Percentiles rank a stretch among this genome's conserved stretches.
Evolutionary conservation across 2,113 vertebrate genomes (phyloP).

Genomic region (Nesoenas mayeri): DNA sequence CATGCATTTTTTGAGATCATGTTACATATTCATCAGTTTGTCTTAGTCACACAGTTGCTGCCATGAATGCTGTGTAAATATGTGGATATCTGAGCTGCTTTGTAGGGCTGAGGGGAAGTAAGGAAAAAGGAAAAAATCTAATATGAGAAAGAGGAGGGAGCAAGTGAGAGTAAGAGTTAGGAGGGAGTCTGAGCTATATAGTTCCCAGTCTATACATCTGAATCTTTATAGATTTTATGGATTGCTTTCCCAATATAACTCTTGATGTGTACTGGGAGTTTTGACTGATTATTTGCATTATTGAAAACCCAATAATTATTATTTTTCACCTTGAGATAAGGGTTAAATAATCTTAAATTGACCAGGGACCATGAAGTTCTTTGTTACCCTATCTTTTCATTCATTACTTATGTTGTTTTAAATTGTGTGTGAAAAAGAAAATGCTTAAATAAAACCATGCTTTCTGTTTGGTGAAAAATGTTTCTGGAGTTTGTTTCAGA

Average conservation of each 20-base stretch:
- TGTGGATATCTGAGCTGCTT: neutral
- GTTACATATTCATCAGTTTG: conserved; percentile 1
- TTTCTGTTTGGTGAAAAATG: neutral
- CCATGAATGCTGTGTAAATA: neutral
- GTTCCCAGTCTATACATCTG: neutral
- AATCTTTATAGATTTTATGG: neutral
- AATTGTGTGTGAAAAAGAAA: neutral
- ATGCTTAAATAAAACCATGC: neutral
- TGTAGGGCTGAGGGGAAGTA: neutral
- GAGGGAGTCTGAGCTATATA: neutral
- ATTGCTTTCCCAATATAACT: neutral
- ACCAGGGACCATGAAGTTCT: neutral
- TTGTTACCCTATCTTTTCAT: neutral
- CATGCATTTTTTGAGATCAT: neutral
- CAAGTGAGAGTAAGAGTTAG: neutral
- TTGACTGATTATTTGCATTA: neutral
- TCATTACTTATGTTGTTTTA: neutral
- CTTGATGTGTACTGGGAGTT: neutral
- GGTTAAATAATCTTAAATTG: neutral
- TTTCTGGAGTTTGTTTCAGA: neutral
- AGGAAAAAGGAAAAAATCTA: neutral
- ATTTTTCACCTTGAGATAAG: neutral
- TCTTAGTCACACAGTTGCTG: neutral
- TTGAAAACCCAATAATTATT: neutral
- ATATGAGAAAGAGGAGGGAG: neutral